Evolutionary conservation across 2,797 vertebrate genomes (phyloP), one percentile per base, ranked within the genome.

Genomic region (Chelon auratus): DNA sequence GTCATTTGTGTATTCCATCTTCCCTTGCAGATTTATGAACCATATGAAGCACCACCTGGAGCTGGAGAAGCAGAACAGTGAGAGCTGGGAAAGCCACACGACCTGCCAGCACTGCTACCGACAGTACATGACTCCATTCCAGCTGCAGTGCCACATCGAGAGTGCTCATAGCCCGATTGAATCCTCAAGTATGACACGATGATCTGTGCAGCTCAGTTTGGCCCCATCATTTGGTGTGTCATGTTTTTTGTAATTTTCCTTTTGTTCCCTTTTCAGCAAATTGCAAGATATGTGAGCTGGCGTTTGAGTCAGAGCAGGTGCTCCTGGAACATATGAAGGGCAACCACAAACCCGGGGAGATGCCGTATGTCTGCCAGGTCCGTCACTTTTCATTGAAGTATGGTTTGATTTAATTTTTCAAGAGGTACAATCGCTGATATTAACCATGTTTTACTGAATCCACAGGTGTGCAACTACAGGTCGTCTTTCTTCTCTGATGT

Each of bases 21-120:
- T 62, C 26, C 20, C 30, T 68, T 76, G 9, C 92, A 99, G 98
- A 93, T 99, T 99, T 87, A 99, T 99, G 98, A 99, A 99, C 94
- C 98, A 99, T 87, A 98, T 99, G 98, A 99, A 99, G 67, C 98
- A 99, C 86, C 98, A 99, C 86, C 92, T 99, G 90, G 98, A 99
- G 88, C 94, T 99, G 63, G 98, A 99, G 83, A 99, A 99, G 87
- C 98, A 99, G 90, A 98, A 96, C 93, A 99, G 95, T 17, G 98
- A 99, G 91, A 99, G 97, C 20, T 99, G 97, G 97, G 98, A 99
- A 86, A 99, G 96, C 92, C 97, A 99, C 93, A 99, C 97, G 45
- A 99, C 97, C 15, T 99, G 98, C 86, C 97, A 99, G 87, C 98
- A 99, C 90, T 99, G 98, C 90, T 99, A 97, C 89, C 93, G 98